Evolutionary conservation across 1,140 invertebrate species (phyloP).

Genomic region (Caenorhabditis elegans): DNA sequence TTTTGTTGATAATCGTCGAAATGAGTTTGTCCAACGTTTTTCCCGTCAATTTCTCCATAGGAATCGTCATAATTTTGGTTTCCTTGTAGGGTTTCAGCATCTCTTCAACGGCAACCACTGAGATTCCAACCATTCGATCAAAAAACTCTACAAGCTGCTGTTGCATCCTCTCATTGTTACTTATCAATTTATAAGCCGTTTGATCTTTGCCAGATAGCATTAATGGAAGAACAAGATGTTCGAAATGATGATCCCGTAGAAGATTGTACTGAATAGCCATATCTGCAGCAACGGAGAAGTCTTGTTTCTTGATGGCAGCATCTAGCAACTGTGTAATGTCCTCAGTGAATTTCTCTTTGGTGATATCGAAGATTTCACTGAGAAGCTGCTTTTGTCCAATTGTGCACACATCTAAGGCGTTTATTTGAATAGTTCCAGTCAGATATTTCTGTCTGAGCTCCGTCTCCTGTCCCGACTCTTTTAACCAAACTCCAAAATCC

Average conservation of each 20-base stretch:
- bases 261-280: neutral
- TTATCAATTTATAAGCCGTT: neutral
- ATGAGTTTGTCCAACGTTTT: neutral
- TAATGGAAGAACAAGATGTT: neutral
- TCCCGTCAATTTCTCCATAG: neutral
- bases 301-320: neutral
- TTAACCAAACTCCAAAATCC: neutral
- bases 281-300: neutral
- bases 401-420: neutral
- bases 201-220: neutral
- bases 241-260: neutral
- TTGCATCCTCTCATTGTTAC: neutral
- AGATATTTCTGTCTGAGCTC: neutral
- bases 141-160: neutral
- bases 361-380: neutral
- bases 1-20: neutral
- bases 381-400: neutral
- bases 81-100: neutral
- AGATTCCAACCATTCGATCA: neutral
- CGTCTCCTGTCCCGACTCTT: neutral
- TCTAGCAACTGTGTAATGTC: neutral
- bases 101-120: neutral
- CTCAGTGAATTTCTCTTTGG: neutral
- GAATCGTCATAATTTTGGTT: neutral
- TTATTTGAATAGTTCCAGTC: neutral